phyloP scores from a whole-genome alignment of 2,113 vertebrate genomes.

The Phoxinus phoxinus region DNA sequence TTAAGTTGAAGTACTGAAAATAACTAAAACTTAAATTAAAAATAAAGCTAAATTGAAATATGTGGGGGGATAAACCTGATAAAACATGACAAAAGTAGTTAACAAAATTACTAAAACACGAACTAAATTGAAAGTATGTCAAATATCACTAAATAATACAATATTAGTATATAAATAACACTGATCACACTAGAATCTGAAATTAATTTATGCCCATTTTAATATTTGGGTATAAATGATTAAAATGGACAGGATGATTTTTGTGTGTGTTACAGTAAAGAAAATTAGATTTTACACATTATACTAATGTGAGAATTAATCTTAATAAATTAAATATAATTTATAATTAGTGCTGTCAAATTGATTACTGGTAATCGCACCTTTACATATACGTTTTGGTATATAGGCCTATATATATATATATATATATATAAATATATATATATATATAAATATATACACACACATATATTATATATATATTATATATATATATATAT shows the following conservation, averaged over 20 bases:
- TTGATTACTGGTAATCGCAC: no score
- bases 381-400: no score
- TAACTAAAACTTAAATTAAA: not conserved
- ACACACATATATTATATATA: no score
- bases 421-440: no score
- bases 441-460: no score
- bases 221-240: not conserved
- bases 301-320: not conserved
- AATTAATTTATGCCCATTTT: not conserved
- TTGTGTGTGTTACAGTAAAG: not conserved
- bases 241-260: not conserved
- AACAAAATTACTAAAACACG: not conserved
- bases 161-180: no score
- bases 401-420: no score
- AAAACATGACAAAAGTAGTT: not conserved
- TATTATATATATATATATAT: no score
- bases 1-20: not conserved
- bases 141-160: not conserved
- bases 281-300: not conserved
- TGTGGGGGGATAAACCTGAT: not conserved
- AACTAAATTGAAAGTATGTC: not conserved
- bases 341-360: no score
- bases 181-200: not conserved
- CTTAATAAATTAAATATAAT: no score
- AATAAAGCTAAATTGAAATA: not conserved